Evolutionary conservation across 2,888 invertebrate species (phyloP).

Genomic region (Cinara cedri): DNA sequence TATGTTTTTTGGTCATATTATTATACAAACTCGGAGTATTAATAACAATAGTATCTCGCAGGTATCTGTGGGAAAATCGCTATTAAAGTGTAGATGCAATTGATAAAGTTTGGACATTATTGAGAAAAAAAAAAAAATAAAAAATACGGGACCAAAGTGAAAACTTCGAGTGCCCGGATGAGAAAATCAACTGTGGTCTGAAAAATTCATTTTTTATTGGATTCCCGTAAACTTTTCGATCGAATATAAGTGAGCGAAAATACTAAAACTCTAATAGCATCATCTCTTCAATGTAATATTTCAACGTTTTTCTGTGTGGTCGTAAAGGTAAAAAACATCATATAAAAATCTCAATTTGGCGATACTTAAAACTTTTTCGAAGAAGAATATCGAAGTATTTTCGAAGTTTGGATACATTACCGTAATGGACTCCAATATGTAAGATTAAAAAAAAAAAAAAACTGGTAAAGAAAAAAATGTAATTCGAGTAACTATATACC

Average conservation of each 20-base stretch:
- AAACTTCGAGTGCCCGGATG: neutral
- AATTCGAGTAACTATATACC: constrained; percentile 24
- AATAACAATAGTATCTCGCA: neutral
- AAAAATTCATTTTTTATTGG: constrained; percentile 24
- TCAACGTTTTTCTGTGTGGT: neutral
- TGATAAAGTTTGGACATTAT: neutral
- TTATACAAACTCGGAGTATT: neutral
- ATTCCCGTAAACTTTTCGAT: constrained; percentile 6
- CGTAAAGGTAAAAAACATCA: neutral
- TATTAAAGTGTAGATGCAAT: neutral
- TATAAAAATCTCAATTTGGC: constrained; percentile 22
- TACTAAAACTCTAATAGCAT: constrained; percentile 25
- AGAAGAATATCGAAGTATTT: constrained; percentile 27
- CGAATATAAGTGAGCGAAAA: neutral
- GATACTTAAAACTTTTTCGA: constrained; percentile 22
- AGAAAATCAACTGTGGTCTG: neutral
- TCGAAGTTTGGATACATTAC: constrained; percentile 43
- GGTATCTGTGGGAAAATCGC: neutral
- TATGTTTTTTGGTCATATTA: neutral
- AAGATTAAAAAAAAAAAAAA: constrained; percentile 41
- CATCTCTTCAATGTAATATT: constrained; percentile 3
- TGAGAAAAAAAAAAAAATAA: too few species aligned
- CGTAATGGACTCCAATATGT: constrained; percentile 49
- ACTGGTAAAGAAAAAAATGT: too few species aligned
- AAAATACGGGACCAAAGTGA: neutral